Conservation (phyloP, 1,140 invertebrate genomes). For the Lamellibrachia luymesi region DNA sequence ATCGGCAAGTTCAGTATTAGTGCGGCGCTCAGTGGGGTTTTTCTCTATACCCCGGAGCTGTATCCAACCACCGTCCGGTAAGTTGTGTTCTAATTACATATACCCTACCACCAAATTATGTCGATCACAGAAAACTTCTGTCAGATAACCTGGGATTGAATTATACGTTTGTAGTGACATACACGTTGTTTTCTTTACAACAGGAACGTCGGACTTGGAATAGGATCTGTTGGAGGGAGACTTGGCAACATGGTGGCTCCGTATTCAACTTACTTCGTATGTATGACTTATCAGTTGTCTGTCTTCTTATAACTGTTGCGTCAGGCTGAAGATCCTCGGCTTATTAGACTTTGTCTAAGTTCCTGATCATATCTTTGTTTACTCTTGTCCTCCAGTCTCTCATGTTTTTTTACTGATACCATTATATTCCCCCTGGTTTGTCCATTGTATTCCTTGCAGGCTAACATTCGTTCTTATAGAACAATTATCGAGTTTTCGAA, state of each 20-base stretch:
- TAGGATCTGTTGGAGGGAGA: slow-evolving; percentile 22
- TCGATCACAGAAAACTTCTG: not conserved
- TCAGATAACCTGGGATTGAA: not conserved
- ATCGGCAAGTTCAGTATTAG: slow-evolving; percentile 70
- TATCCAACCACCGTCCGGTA: slow-evolving; percentile 63
- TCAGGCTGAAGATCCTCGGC: not conserved
- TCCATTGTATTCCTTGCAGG: no score
- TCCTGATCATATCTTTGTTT: no score
- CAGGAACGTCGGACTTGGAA: slow-evolving; percentile 24
- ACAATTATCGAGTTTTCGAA: not conserved
- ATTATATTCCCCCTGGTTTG: no score
- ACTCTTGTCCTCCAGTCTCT: no score
- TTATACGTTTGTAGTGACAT: not conserved
- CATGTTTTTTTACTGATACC: no score
- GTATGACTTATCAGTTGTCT: not conserved
- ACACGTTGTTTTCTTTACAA: not conserved
- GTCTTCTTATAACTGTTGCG: not conserved
- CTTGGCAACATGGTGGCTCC: slow-evolving; percentile 28
- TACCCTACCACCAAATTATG: not conserved
- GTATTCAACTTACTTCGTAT: slow-evolving; percentile 20
- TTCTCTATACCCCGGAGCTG: slow-evolving; percentile 80
- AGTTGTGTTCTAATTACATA: not conserved
- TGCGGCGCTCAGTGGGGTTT: slow-evolving; percentile 81
- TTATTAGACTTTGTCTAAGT: no score
- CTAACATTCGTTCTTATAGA: not conserved